phyloP scores from a whole-genome alignment of 2,888 invertebrate species.

The Dolichopus griseipennis region DNA sequence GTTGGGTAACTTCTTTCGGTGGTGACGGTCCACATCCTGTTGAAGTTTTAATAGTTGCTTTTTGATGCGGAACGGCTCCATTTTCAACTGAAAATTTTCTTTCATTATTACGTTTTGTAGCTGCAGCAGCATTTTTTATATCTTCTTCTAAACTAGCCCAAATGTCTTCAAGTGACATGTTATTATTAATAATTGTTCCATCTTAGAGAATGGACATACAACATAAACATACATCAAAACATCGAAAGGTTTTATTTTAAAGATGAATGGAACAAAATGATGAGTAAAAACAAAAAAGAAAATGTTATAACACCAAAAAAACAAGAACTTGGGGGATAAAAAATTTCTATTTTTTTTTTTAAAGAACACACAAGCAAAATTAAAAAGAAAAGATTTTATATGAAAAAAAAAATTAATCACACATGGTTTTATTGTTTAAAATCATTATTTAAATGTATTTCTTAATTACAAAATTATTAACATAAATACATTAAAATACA shows the following conservation, averaged over 20 bases:
- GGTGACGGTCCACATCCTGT: conserved; percentile 59
- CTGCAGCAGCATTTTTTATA: conserved; percentile 32
- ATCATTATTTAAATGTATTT: not conserved
- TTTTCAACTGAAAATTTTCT: conserved; percentile 27
- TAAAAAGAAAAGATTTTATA: not conserved
- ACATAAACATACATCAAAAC: conserved; percentile 11
- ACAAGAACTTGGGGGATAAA: too few species aligned
- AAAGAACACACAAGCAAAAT: too few species aligned
- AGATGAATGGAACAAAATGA: not conserved
- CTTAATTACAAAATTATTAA: not conserved
- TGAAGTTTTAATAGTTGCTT: conserved; percentile 40
- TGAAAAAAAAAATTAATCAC: not conserved
- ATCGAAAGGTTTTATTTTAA: not conserved
- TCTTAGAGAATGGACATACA: conserved; percentile 10
- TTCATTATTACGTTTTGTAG: conserved; percentile 19
- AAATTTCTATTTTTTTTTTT: too few species aligned
- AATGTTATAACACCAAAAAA: not conserved
- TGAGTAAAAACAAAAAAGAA: not conserved
- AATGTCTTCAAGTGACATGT: conserved; percentile 36
- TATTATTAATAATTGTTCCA: conserved; percentile 11
- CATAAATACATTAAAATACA: not conserved
- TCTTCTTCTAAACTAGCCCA: conserved; percentile 42
- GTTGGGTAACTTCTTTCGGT: conserved; percentile 43
- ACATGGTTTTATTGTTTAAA: not conserved
- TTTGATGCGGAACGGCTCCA: not conserved